Conservation (phyloP, 2,888 invertebrate genomes). For the Hemithea aestivaria region DNA sequence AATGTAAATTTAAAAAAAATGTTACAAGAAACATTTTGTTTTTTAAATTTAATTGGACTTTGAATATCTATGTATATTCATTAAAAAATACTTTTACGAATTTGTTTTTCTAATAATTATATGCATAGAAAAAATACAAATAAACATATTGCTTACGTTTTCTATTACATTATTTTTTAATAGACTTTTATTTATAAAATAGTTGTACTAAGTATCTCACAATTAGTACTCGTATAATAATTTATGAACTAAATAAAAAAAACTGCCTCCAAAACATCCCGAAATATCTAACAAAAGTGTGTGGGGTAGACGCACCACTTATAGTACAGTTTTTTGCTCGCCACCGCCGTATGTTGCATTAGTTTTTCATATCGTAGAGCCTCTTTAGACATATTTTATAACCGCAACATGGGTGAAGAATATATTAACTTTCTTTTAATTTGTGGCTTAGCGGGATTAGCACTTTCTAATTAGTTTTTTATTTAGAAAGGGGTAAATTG, state of each 20-base stretch:
- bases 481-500: slow-evolving; percentile 4
- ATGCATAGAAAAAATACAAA: no score
- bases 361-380: slow-evolving; percentile 31
- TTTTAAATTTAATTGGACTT: no score
- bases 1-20: no score
- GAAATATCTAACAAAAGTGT: not conserved
- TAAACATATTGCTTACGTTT: no score
- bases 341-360: slow-evolving; percentile 29
- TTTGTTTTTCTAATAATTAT: no score
- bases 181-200: no score
- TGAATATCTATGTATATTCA: no score
- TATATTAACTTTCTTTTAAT: slow-evolving; percentile 43
- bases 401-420: slow-evolving; percentile 40
- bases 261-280: not conserved
- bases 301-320: slow-evolving; percentile 10
- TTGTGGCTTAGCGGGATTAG: slow-evolving; percentile 49
- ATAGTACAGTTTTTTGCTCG: slow-evolving; percentile 34
- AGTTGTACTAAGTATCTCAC: no score
- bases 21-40: no score
- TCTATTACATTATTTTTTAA: no score
- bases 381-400: slow-evolving; percentile 43
- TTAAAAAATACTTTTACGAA: no score
- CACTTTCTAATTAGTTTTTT: slow-evolving; percentile 45
- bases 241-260: not conserved
- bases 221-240: not conserved